A percentile compares a stretch with the other conserved stretches of the same genome.
Conservation (phyloP, 2,888 invertebrate species). For the Drosophila meridionalis region DNA sequence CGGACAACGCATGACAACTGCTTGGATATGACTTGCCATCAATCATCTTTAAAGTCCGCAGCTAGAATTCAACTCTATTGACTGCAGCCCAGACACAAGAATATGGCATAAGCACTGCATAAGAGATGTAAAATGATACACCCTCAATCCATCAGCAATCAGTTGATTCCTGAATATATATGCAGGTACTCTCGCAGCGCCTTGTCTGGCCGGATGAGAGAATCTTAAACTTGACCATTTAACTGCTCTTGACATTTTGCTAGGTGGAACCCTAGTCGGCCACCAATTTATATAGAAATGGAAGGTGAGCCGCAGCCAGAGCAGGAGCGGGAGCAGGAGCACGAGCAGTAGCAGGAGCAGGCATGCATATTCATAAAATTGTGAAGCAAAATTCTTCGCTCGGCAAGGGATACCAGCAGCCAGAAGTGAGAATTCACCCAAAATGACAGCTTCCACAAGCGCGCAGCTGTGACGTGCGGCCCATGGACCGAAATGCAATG, state of each 20-base stretch:
- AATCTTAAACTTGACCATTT: conserved; percentile 58
- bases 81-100: conserved; percentile 1
- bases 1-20: neutral
- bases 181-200: neutral
- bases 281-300: conserved; percentile 33
- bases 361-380: conserved; percentile 71
- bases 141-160: conserved; percentile 14
- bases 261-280: conserved; percentile 9
- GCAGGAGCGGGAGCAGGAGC: neutral
- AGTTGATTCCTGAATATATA: conserved; percentile 1
- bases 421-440: conserved; percentile 61
- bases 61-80: neutral
- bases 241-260: conserved; percentile 58
- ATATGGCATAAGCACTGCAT: conserved; percentile 1
- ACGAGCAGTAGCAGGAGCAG: neutral
- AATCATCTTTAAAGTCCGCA: conserved; percentile 16
- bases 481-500: conserved; percentile 17
- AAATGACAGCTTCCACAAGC: conserved; percentile 52
- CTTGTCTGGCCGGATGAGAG: conserved; percentile 11
- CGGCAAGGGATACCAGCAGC: conserved; percentile 23
- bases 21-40: conserved; percentile 8
- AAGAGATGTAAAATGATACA: conserved; percentile 52
- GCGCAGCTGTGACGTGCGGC: conserved; percentile 34
- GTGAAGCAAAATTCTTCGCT: conserved; percentile 38
- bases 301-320: conserved; percentile 5